A percentile compares a stretch with the other conserved stretches of the same genome.
Conservation (phyloP, 1,140 invertebrate genomes). For the Mycetomoellerius zeteki region DNA sequence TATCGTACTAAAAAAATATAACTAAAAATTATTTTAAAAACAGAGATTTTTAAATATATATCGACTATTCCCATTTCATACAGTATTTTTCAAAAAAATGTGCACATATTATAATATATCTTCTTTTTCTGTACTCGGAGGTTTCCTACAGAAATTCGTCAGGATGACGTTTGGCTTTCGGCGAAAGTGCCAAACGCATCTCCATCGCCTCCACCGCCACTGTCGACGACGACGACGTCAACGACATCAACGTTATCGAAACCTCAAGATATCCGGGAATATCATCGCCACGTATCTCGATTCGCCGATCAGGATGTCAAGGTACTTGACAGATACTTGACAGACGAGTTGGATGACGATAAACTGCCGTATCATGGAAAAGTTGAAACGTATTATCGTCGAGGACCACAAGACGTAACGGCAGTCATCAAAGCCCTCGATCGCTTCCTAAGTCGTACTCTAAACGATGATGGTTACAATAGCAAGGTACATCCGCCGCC, state of each 20-base stretch:
- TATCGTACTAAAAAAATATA: not conserved
- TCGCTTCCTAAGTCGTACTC: conserved; percentile 71
- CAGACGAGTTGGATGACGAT: conserved; percentile 50
- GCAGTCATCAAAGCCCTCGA: conserved; percentile 74
- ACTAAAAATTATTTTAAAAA: not conserved
- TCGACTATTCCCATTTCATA: not conserved
- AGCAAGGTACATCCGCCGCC: conserved; percentile 87
- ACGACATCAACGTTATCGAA: not conserved
- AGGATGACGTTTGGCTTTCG: conserved; percentile 25
- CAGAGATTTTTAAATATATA: not conserved
- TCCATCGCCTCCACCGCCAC: conserved; percentile 11
- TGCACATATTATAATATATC: conserved; percentile 21
- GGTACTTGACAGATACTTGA: conserved; percentile 56
- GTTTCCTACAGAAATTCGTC: conserved; percentile 39
- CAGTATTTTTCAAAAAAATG: not conserved
- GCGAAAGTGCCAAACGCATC: conserved; percentile 38
- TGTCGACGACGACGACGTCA: not conserved
- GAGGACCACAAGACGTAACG: conserved; percentile 71
- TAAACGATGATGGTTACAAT: conserved; percentile 84
- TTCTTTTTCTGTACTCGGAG: conserved; percentile 21
- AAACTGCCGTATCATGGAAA: conserved; percentile 57
- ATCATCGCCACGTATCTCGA: conserved; percentile 40
- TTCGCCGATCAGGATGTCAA: conserved; percentile 59
- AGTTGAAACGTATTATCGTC: conserved; percentile 50
- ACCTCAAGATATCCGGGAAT: not conserved